phyloP scores from a whole-genome alignment of 2,888 invertebrate species.

The Liopterus haemorrhoidalis region DNA sequence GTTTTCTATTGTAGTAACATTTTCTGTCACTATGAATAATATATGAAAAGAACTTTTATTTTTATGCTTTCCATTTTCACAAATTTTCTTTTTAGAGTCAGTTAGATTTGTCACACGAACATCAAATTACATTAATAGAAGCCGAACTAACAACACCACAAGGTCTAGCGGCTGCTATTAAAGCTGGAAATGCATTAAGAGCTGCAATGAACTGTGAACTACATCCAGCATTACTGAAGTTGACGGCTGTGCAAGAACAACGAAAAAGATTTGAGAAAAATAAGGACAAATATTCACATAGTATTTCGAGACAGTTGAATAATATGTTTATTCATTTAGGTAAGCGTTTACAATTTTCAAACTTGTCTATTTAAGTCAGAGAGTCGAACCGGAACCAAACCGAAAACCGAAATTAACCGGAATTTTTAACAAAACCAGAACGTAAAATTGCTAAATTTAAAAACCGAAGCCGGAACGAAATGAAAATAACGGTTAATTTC shows the following conservation, averaged over 20 bases:
- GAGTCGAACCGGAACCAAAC: too few relatives aligned
- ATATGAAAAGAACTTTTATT: too few relatives aligned
- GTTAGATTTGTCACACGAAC: conserved; percentile 62
- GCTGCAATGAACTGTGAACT: conserved; percentile 66
- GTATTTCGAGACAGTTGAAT: conserved; percentile 83
- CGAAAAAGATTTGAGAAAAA: conserved; percentile 70
- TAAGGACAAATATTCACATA: conserved; percentile 72
- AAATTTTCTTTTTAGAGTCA: conserved; percentile 50
- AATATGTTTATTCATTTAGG: conserved; percentile 92
- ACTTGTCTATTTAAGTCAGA: too few relatives aligned
- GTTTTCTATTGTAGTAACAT: too few relatives aligned
- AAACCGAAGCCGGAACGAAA: too few relatives aligned
- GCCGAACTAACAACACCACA: conserved; percentile 63
- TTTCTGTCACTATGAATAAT: too few relatives aligned
- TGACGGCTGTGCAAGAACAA: conserved; percentile 78
- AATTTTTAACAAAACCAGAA: too few relatives aligned
- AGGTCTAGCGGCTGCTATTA: conserved; percentile 58
- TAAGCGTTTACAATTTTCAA: conserved; percentile 46
- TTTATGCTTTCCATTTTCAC: conserved; percentile 8
- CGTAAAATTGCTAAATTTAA: too few relatives aligned
- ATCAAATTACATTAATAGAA: conserved; percentile 63
- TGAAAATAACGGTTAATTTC: too few relatives aligned
- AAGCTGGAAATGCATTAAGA: conserved; percentile 67
- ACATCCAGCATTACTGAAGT: conserved; percentile 56
- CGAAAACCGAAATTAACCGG: too few relatives aligned